phyloP scores from a whole-genome alignment of 2,797 vertebrate genomes.

The Cheirogaleus major region DNA sequence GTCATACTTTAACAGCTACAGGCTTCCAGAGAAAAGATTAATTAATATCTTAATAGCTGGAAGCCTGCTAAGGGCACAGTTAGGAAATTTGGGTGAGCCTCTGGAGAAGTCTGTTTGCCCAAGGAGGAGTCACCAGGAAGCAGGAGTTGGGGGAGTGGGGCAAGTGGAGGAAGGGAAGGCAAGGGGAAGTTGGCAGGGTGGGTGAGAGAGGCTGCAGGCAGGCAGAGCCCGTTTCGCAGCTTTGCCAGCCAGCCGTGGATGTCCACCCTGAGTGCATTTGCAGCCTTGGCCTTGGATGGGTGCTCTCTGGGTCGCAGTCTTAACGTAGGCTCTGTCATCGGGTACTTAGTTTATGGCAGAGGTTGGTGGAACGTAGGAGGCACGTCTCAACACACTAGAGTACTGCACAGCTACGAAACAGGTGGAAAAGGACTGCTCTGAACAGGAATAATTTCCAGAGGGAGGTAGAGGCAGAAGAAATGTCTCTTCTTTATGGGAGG shows the following conservation, averaged over 20 bases:
- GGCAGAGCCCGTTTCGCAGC: not conserved
- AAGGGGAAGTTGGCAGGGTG: accelerated
- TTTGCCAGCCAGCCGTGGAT: accelerated
- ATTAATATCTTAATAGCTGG: not conserved
- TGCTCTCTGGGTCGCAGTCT: not conserved
- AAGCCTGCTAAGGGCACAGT: not conserved
- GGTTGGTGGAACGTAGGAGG: not conserved
- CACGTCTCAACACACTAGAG: not conserved
- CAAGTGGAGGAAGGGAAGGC: not conserved
- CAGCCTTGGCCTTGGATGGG: not conserved
- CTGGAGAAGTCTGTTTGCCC: not conserved
- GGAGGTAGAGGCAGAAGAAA: not conserved
- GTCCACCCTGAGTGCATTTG: not conserved
- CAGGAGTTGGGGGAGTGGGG: too few species aligned
- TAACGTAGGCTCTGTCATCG: not conserved
- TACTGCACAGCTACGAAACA: not conserved
- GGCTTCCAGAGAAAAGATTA: not conserved
- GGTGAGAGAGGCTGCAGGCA: too few species aligned
- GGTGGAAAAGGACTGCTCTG: not conserved
- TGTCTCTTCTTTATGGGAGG: not conserved
- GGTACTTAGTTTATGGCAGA: not conserved
- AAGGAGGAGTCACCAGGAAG: not conserved
- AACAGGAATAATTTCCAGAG: not conserved
- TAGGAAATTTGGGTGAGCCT: not conserved
- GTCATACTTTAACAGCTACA: not conserved